Percentiles rank a stretch among this genome's conserved stretches.
Conservation (phyloP, 1,140 invertebrate genomes). For the Hylyphantes graminicola region DNA sequence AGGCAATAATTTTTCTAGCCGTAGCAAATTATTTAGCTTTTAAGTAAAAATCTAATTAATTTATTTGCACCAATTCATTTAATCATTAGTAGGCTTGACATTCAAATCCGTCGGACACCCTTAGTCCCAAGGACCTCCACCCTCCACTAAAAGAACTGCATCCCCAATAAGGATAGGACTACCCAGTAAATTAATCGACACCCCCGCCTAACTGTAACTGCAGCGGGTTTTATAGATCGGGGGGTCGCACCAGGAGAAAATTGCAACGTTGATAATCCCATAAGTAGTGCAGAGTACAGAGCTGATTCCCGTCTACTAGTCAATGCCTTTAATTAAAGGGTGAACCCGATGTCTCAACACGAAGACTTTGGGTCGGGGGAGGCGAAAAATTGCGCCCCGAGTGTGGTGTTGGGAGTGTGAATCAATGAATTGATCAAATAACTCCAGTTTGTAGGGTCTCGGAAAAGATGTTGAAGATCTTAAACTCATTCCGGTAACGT, state of each 20-base stretch:
- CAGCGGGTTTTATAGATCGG: background rate
- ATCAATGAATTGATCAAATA: conserved; percentile 19
- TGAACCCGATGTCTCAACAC: conserved; percentile 30
- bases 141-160: background rate
- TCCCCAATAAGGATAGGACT: background rate
- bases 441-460: background rate
- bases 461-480: background rate
- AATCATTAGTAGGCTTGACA: too few relatives aligned
- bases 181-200: conserved; percentile 48
- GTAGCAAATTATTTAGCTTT: too few relatives aligned
- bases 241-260: conserved; percentile 21
- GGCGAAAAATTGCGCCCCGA: background rate
- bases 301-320: background rate
- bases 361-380: background rate
- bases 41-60: too few relatives aligned
- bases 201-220: background rate
- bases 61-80: too few relatives aligned
- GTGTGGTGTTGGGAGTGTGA: background rate
- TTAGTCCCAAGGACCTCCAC: too few relatives aligned
- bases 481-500: too few relatives aligned
- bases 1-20: too few relatives aligned
- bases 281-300: conserved; percentile 41
- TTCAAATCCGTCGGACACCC: too few relatives aligned
- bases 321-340: conserved; percentile 31
- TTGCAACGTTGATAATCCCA: conserved; percentile 46